Base-by-base conservation (phyloP, 2,113 vertebrate species). In the Paramormyrops kingsleyae region DNA sequence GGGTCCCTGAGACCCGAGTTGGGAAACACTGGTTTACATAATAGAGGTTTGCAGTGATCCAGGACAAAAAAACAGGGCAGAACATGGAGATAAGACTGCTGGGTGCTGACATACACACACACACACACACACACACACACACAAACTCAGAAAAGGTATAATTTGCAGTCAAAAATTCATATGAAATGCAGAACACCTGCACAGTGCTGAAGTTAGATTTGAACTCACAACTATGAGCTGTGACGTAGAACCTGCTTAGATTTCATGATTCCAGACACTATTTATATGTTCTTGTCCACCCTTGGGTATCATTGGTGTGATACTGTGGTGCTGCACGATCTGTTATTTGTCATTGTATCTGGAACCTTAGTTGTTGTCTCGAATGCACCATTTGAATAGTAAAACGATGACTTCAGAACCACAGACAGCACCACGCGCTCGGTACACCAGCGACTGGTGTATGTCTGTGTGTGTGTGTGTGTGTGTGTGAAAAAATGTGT, bases 341-440 rank as follows among this genome's bases (percentile, higher is more conserved):
- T 39, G 12, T 39, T 39, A 39, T 39, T 77, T 77, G 70, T 39
- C 70, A 19, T 77, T 77, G 27, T 77, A 39, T 19, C 70, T 77
- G 70, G 13, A 13, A 17, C 13, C 15, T 5, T 39, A 35, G 13
- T 77, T 15, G 66, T 74, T 15, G 27, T 15, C 35, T 39, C 15
- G 4, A 39, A 77, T 17, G 27, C 70, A 31, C 70, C 9, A 66
- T 66, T 27, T 66, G 8, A 66, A 66, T 66, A n/a, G 62, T 70
- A 19, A 80, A 80, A 42, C 10, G 35, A 47, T 80, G 50, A 3
- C 47, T 87, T 90, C 91, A 90, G 83, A 49, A 91, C 91, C 91
- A 42, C 27, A 83, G 91, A 90, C 50, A 91, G 89, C 46, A 2
- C 10, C 35, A 56, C 0, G 19, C 66, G 19, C 35, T 17, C 27